Evolutionary conservation across 2,888 invertebrate genomes (phyloP).

Genomic region (Athetis lepigone): DNA sequence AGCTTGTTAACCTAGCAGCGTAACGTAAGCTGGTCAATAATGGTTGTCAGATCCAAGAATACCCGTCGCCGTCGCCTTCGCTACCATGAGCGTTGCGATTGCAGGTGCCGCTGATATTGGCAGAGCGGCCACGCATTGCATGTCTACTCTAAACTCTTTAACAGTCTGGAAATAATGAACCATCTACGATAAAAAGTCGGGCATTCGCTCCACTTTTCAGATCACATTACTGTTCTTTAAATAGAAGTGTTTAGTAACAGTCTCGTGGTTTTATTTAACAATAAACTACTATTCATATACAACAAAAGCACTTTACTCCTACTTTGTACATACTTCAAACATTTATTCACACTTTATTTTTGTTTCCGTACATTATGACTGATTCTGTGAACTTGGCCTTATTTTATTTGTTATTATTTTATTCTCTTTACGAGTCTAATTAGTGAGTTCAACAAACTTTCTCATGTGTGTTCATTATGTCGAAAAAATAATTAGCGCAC

Average conservation of each 20-base stretch:
- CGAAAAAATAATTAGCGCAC: background rate
- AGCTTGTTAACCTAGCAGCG: too few species aligned
- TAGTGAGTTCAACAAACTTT: slow-evolving; percentile 40
- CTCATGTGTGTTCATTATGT: slow-evolving; percentile 8
- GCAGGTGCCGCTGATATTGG: too few species aligned
- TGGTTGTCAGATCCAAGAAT: too few species aligned
- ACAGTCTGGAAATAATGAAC: background rate
- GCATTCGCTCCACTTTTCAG: slow-evolving; percentile 30
- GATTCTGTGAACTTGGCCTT: slow-evolving; percentile 50
- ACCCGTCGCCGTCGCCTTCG: too few species aligned
- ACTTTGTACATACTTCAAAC: slow-evolving; percentile 15
- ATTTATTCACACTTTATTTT: slow-evolving; percentile 40
- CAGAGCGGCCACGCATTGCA: too few species aligned
- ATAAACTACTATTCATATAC: slow-evolving; percentile 12
- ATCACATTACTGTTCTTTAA: slow-evolving; percentile 35
- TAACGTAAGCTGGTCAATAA: too few species aligned
- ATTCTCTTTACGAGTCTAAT: background rate
- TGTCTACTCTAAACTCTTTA: too few species aligned
- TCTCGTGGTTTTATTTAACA: slow-evolving; percentile 35
- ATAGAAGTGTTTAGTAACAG: slow-evolving; percentile 23
- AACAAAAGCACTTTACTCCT: background rate
- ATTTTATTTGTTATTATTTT: slow-evolving; percentile 23
- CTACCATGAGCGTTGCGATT: too few species aligned
- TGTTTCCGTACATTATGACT: slow-evolving; percentile 6
- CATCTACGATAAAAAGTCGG: slow-evolving; percentile 17